These are phyloP conservation scores for Orthonyx spaldingii DNA, from an alignment of 2,113 vertebrate genomes.

Conservation along the genomic window DNA sequence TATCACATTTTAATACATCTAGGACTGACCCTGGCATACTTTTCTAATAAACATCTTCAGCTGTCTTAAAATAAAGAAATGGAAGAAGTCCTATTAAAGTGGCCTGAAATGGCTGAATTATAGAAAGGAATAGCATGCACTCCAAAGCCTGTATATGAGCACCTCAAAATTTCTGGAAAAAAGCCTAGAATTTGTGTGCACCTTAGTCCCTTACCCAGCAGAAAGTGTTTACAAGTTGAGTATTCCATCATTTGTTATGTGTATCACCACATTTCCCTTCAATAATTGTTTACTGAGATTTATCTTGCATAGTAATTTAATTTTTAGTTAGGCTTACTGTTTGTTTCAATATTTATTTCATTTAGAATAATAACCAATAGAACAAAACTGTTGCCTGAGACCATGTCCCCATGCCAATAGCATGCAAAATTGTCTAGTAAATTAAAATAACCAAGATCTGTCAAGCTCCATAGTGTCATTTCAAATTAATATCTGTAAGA, in stretches of 20 bases:
- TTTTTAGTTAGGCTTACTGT: conserved; percentile 9
- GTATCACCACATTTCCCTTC: not conserved
- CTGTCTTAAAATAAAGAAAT: not conserved
- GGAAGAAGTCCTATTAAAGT: not conserved
- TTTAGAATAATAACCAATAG: conserved; percentile 49
- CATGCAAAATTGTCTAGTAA: conserved; percentile 63
- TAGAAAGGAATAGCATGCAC: not conserved
- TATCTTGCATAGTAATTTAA: not conserved
- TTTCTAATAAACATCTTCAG: not conserved
- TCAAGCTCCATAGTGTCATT: conserved; percentile 40
- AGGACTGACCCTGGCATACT: not conserved
- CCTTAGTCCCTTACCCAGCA: not conserved
- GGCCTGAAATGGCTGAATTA: not conserved
- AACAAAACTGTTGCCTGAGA: conserved; percentile 41
- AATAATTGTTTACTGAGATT: conserved; percentile 32
- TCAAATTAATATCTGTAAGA: conserved; percentile 57
- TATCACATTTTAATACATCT: not conserved
- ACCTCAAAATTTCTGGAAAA: not conserved
- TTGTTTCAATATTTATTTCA: conserved; percentile 53
- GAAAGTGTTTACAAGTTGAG: not conserved
- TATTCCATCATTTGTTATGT: not conserved
- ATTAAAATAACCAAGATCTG: conserved; percentile 57
- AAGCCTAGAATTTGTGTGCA: not conserved
- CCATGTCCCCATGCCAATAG: conserved; percentile 25
- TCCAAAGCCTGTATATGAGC: not conserved